A percentile compares a stretch with the other conserved stretches of the same genome.
phyloP scores from a whole-genome alignment of 2,797 vertebrate species.

The Myotis myotis region DNA sequence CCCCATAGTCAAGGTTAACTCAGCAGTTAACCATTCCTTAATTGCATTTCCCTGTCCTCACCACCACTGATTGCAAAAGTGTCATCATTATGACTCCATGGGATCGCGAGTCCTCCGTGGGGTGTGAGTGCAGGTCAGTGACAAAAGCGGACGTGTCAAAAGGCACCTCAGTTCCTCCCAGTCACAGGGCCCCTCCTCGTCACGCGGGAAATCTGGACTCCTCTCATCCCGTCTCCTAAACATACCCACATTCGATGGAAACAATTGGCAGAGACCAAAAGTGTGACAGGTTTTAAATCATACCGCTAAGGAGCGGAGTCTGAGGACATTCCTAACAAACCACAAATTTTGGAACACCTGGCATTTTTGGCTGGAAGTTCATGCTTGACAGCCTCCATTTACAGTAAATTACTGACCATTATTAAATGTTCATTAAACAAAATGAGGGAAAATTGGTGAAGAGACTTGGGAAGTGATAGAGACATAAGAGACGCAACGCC shows the following conservation, averaged over 20 bases:
- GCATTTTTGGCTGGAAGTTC: constrained; percentile 47
- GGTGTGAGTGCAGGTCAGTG: not conserved
- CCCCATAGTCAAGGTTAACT: not conserved
- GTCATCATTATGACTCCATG: rapidly evolving
- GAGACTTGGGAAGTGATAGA: constrained; percentile 10
- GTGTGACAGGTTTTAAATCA: not conserved
- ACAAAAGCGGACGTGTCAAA: not conserved
- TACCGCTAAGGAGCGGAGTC: not conserved
- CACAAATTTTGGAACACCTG: constrained; percentile 55
- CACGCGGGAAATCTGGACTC: not conserved
- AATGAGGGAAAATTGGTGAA: constrained; percentile 31
- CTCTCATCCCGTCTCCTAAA: not conserved
- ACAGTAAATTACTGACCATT: constrained; percentile 42
- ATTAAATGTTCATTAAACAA: constrained; percentile 49
- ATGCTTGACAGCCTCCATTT: constrained; percentile 30
- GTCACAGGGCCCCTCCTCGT: not conserved
- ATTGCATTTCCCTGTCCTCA: not conserved
- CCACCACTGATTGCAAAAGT: not conserved
- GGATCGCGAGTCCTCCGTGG: rapidly evolving
- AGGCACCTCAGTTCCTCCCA: not conserved
- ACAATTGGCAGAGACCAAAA: not conserved
- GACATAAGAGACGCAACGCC: not conserved
- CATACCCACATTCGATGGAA: not conserved
- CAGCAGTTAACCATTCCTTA: constrained; percentile 32
- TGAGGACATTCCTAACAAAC: constrained; percentile 6